These are phyloP conservation scores for Apodemia zela DNA, from an alignment of 2,888 invertebrate species.

Conservation along the genomic window DNA sequence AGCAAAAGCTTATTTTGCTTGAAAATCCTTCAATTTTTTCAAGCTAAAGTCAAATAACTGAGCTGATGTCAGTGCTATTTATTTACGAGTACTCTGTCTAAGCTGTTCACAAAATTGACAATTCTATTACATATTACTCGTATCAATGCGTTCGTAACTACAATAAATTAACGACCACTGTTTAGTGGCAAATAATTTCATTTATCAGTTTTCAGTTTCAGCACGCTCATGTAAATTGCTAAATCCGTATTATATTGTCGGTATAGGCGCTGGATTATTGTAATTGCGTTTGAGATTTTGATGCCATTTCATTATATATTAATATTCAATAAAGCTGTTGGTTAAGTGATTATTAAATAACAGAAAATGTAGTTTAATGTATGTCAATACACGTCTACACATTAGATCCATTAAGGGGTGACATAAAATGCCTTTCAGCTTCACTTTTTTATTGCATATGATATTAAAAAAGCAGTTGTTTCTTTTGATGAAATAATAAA, in stretches of 20 bases:
- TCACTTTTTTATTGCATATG: too few species aligned
- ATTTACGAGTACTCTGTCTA: background rate
- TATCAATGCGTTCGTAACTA: constrained; percentile 7
- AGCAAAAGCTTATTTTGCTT: too few species aligned
- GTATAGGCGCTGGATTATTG: constrained; percentile 45
- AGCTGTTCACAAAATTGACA: background rate
- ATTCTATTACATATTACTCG: background rate
- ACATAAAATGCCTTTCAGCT: too few species aligned
- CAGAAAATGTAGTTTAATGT: background rate
- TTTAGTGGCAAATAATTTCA: constrained; percentile 32
- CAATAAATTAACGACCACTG: constrained; percentile 20
- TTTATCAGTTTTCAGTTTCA: constrained; percentile 24
- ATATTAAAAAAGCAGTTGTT: too few species aligned
- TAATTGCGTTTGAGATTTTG: constrained; percentile 53
- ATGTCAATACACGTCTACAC: too few species aligned
- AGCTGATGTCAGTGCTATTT: background rate
- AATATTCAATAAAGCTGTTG: background rate
- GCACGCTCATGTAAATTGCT: constrained; percentile 41
- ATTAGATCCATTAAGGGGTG: too few species aligned
- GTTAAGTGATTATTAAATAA: background rate
- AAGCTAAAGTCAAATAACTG: background rate
- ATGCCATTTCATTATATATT: constrained; percentile 23
- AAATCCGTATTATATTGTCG: constrained; percentile 46
- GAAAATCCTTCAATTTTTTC: background rate
- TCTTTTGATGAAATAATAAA: too few species aligned